Conservation (phyloP, 2,113 vertebrate species). For the Vidua chalybeata region DNA sequence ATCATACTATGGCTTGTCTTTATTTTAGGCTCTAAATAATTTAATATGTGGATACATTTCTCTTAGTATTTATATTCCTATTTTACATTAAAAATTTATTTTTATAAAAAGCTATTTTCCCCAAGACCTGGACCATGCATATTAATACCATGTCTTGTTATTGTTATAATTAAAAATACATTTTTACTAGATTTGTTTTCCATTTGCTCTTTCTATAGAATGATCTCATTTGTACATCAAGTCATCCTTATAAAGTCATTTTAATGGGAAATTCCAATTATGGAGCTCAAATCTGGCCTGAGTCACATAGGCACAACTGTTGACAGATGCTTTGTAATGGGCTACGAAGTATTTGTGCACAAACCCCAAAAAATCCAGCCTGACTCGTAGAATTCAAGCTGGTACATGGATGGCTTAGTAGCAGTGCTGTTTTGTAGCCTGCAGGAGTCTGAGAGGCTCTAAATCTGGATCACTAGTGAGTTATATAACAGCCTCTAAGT, state of each 20-base stretch:
- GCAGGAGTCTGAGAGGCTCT: background rate
- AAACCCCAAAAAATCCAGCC: background rate
- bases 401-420: background rate
- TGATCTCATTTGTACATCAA: background rate
- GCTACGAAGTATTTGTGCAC: background rate
- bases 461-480: background rate
- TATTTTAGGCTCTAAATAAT: background rate
- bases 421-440: background rate
- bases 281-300: background rate
- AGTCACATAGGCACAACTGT: background rate
- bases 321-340: background rate
- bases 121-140: background rate
- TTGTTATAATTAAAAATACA: background rate
- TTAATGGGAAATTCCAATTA: constrained; percentile 15
- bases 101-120: background rate
- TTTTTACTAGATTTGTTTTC: background rate
- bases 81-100: background rate
- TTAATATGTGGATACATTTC: background rate
- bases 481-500: background rate
- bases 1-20: background rate
- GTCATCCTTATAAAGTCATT: background rate
- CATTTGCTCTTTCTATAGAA: background rate
- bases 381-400: background rate
- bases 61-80: background rate
- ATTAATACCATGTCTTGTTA: background rate